phyloP scores from a whole-genome alignment of 2,113 vertebrate species.

The Pseudorhombus dupliciocellatus region DNA sequence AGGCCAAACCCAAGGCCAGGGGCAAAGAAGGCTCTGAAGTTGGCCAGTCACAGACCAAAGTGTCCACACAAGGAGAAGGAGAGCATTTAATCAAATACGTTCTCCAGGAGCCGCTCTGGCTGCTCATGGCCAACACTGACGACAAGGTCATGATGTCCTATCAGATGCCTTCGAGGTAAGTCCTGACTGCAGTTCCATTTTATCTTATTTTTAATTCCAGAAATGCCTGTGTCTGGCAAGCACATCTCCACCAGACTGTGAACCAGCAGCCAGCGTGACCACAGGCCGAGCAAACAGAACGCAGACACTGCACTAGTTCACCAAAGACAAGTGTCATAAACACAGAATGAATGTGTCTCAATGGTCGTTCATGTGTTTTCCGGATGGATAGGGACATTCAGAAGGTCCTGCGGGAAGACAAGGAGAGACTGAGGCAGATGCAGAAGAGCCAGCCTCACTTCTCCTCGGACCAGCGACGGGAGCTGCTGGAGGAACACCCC shows the following conservation, averaged over 20 bases:
- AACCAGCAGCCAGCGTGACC: too few relatives aligned
- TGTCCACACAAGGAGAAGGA: slow-evolving; percentile 58
- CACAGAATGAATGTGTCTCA: neutral
- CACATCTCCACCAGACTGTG: too few relatives aligned
- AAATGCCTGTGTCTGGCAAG: neutral
- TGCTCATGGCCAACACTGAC: slow-evolving; percentile 87
- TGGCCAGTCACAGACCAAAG: slow-evolving; percentile 45
- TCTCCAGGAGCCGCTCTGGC: slow-evolving; percentile 92
- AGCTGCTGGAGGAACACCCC: slow-evolving; percentile 89
- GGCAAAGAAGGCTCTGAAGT: slow-evolving; percentile 40
- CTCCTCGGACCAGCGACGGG: slow-evolving; percentile 86
- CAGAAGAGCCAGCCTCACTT: slow-evolving; percentile 91
- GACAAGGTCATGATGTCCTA: slow-evolving; percentile 93
- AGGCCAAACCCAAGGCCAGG: slow-evolving; percentile 58
- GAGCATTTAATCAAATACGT: slow-evolving; percentile 81
- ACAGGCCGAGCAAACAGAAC: too few relatives aligned
- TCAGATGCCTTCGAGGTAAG: slow-evolving; percentile 90
- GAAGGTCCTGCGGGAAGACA: slow-evolving; percentile 88
- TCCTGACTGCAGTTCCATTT: neutral
- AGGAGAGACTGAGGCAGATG: slow-evolving; percentile 87
- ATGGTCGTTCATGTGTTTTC: neutral
- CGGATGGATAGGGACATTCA: slow-evolving; percentile 81
- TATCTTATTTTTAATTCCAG: neutral
- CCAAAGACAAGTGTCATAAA: neutral
- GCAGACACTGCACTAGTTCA: too few relatives aligned